Evolutionary conservation across 2,113 vertebrate species (phyloP), one percentile per base, ranked within the genome.

Genomic region (Elaphurus davidianus): DNA sequence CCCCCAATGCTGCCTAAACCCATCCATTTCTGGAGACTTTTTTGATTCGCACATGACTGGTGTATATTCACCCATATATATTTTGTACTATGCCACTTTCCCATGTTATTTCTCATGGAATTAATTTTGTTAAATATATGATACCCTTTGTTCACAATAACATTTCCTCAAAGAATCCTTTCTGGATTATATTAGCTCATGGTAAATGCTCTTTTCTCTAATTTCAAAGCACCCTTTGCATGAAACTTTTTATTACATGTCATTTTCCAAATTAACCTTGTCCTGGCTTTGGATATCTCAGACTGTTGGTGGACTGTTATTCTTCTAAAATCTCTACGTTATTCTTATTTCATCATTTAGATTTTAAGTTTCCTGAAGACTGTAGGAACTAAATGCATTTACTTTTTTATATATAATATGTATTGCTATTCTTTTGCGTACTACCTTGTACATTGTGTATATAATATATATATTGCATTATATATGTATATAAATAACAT

Each of bases 261-360:
- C 90, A 93, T 97, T 97, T 96, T 98, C 71, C 85, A 91, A 94
- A 84, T 97, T 94, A 93, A 90, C 94, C 50, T 90, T 54, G 15
- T 86, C 55, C 64, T 93, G 25, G 13, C 81, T 93, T 88, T 97
- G 94, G 55, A 67, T 23, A 91, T 55, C 30, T 84, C 28, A 25
- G 25, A 54, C 12, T 57, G 11, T 82, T 79, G 27, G 54, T 86
- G 74, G 92, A 79, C n/a, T 79, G 28, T 62, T 94, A 89, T 85
- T 92, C 57, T 90, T 85, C 88, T 93, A 62, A 71, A 91, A 93
- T 90, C 60, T 90, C 43, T 55, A 81, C 43, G 55, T 91, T 36
- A 59, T 30, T 95, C 54, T 97, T 91, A 62, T 60, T 94, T 88
- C 27, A 64, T 78, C n/a, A 43, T 17, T 82, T 45, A 71, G 87